Base-by-base conservation (phyloP, 2,888 invertebrate genomes). In the Stenodema calcarata region DNA sequence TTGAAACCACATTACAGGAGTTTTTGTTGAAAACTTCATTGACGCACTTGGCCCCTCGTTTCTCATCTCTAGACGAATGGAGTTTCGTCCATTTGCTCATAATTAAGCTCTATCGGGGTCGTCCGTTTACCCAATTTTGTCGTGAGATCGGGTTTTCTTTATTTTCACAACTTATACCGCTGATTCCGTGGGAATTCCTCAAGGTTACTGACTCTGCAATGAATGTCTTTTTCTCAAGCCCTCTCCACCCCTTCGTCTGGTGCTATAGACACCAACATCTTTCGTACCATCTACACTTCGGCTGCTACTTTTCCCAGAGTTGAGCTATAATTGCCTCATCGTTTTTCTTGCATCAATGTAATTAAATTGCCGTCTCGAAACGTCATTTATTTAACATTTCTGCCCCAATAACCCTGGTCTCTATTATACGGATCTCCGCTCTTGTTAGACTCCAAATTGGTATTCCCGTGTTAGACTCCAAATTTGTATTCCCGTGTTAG, bases 121-220 rank as follows among this genome's bases (percentile, higher is more conserved):
- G 42, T 69, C 82, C 42, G 30, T 41, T 82, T 82, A 27, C 69
- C 62, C 69, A 82, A 82, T 82, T 82, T 69, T n/a, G 41, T 28
- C 69, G 82, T 82, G 82, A 69, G 82, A 82, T 82, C 62, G 62
- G 80, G n/a, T 82, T 30, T 69, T 82, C 35, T 23, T 62, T 82
- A 35, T 78, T 78, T 69, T 82, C 82, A 69, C 69, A 82, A 82
- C 62, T 82, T 41, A 27, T 30, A 30, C 42, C 35, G 62, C 69
- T 35, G 18, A 62, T 82, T 69, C 62, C 47, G 69, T 78, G 82
- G 82, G 82, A 82, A 82, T 69, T 2, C 54, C 12, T 16, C 82
- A 82, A 82, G 82, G 82, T 82, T 82, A 82, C 69, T 82, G 69
- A 82, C 69, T 82, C 82, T 80, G 73, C 18, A 73, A 41, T 16